These are phyloP conservation scores for Osedax frankpressi DNA, from an alignment of 2,888 invertebrate species.

Conservation along the genomic window DNA sequence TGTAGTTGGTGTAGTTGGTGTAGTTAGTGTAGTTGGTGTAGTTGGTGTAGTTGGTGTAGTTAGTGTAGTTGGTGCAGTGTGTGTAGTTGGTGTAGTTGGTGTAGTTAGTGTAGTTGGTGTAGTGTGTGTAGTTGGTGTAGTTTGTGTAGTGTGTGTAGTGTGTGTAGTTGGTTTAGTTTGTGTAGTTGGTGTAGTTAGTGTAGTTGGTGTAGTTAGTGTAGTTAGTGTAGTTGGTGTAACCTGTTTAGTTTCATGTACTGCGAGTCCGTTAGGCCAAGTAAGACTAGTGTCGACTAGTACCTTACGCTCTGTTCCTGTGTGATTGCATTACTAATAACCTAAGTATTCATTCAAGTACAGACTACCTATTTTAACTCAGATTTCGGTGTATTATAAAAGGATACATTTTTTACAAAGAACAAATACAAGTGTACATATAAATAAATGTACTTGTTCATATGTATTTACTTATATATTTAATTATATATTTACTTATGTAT, in stretches of 20 bases:
- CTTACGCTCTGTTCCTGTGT: conserved; percentile 51
- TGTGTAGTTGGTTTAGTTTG: background rate
- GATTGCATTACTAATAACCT: background rate
- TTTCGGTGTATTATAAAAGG: background rate
- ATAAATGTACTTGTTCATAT: too few species aligned
- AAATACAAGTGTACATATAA: background rate
- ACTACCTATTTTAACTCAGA: too few species aligned
- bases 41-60: too few species aligned
- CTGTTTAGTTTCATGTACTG: background rate
- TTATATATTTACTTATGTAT: too few species aligned
- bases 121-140: too few species aligned
- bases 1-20: too few species aligned
- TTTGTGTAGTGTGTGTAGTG: conserved; percentile 40
- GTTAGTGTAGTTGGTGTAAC: background rate
- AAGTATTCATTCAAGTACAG: background rate
- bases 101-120: too few species aligned
- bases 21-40: too few species aligned
- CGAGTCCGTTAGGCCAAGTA: conserved; percentile 69
- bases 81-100: too few species aligned
- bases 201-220: background rate
- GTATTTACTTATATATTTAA: too few species aligned
- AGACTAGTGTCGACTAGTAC: conserved; percentile 71
- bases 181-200: background rate
- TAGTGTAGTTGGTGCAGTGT: too few species aligned
- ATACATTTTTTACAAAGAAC: background rate